These are phyloP conservation scores for Diabrotica undecimpunctata DNA, from an alignment of 1,140 invertebrate genomes.

Conservation along the genomic window DNA sequence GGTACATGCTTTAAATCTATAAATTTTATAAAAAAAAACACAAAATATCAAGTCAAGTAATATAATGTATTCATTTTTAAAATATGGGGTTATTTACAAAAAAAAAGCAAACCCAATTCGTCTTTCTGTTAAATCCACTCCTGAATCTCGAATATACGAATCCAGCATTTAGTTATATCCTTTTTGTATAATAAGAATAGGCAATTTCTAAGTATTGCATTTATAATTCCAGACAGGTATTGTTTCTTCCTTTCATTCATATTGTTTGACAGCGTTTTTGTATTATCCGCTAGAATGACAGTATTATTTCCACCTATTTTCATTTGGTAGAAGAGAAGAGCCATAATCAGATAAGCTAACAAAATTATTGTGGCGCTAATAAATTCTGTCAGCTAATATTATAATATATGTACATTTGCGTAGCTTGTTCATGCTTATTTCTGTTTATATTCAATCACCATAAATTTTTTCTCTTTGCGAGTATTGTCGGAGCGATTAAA, in stretches of 20 bases:
- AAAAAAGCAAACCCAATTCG: too few relatives aligned
- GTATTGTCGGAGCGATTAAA: too few relatives aligned
- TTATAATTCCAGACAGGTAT: slow-evolving; percentile 32
- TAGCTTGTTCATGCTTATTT: not conserved
- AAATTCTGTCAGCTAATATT: slow-evolving; percentile 11
- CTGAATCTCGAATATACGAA: slow-evolving; percentile 6
- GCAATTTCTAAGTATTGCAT: slow-evolving; percentile 29
- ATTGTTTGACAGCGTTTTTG: slow-evolving; percentile 34
- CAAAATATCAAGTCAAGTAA: too few relatives aligned
- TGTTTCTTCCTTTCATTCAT: slow-evolving; percentile 35
- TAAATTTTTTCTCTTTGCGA: not conserved
- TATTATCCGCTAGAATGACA: slow-evolving; percentile 32
- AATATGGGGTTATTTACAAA: too few relatives aligned
- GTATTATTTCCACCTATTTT: slow-evolving; percentile 30
- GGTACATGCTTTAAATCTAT: too few relatives aligned
- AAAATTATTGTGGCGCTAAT: slow-evolving; percentile 13
- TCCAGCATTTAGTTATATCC: slow-evolving; percentile 22
- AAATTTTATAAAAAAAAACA: too few relatives aligned
- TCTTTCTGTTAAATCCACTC: too few relatives aligned
- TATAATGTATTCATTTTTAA: too few relatives aligned
- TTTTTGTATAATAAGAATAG: slow-evolving; percentile 31
- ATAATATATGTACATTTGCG: not conserved
- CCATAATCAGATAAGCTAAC: slow-evolving; percentile 11
- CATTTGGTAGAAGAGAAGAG: slow-evolving; percentile 16
- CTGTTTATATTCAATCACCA: not conserved